phyloP scores from a whole-genome alignment of 2,888 invertebrate species.

The Heliconius hortense region DNA sequence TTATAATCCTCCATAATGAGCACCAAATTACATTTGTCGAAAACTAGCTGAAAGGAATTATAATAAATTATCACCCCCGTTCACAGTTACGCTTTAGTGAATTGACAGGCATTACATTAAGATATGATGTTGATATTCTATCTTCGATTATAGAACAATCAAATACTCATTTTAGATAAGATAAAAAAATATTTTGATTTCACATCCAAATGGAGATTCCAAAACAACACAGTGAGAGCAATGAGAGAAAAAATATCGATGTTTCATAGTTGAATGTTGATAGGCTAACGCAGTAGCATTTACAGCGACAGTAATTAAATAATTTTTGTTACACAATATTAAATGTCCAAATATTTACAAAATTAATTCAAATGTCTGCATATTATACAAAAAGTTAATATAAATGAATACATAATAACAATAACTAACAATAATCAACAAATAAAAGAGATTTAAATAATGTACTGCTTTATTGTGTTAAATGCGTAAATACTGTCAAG shows the following conservation, averaged over 20 bases:
- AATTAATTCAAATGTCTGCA: not conserved
- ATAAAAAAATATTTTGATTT: conserved; percentile 31
- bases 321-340: not conserved
- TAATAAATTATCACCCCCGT: conserved; percentile 56
- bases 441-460: not conserved
- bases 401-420: not conserved
- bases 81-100: conserved; percentile 70
- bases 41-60: conserved; percentile 48
- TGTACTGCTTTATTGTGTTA: not conserved
- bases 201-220: conserved; percentile 31
- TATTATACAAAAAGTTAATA: not conserved
- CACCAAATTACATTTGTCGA: conserved; percentile 67
- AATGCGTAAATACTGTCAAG: not conserved
- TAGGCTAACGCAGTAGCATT: conserved; percentile 21
- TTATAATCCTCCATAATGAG: conserved; percentile 97
- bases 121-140: conserved; percentile 54
- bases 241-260: conserved; percentile 29
- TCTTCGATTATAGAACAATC: conserved; percentile 62
- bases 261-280: conserved; percentile 23
- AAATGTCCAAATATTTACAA: not conserved
- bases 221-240: conserved; percentile 48
- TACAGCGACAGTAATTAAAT: conserved; percentile 1
- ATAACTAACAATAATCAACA: no score
- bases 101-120: conserved; percentile 59
- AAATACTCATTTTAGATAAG: conserved; percentile 64